phyloP scores from a whole-genome alignment of 2,888 invertebrate genomes.

The Rhogogaster chlorosoma region DNA sequence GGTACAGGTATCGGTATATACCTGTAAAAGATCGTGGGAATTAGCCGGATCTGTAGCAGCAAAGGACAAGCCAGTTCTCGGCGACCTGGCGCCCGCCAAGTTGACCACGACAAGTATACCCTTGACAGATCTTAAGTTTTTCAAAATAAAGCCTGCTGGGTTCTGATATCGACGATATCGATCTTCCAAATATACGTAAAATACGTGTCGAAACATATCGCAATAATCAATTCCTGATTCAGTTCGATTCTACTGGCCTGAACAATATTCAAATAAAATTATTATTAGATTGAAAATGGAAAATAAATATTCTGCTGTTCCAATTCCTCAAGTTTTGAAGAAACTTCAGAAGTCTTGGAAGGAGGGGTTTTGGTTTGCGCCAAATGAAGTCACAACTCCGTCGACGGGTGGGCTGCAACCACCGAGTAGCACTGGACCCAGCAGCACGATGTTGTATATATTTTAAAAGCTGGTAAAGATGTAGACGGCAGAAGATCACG shows the following conservation, averaged over 20 bases:
- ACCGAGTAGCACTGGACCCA: slow-evolving; percentile 56
- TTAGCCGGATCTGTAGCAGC: background rate
- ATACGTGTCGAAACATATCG: background rate
- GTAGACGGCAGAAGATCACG: slow-evolving; percentile 67
- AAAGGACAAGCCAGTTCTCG: background rate
- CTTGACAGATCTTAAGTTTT: background rate
- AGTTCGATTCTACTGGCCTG: no score
- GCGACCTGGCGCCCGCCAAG: background rate
- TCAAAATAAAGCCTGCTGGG: background rate
- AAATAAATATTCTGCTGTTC: no score
- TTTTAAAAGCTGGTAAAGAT: slow-evolving; percentile 50
- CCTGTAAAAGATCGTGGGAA: slow-evolving; percentile 21
- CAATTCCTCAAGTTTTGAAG: background rate
- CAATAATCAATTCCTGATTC: background rate
- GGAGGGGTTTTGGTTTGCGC: slow-evolving; percentile 61
- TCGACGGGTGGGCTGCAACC: slow-evolving; percentile 70
- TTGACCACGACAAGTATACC: background rate
- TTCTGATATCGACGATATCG: background rate
- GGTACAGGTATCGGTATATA: background rate
- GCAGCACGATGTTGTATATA: slow-evolving; percentile 27
- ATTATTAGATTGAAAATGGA: no score
- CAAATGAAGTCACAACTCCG: slow-evolving; percentile 76
- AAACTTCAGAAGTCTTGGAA: background rate
- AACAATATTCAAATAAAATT: no score
- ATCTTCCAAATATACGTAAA: background rate